Evolutionary conservation across 2,113 vertebrate species (phyloP), one percentile per base, ranked within the genome.

Genomic region (Sceloporus undulatus): DNA sequence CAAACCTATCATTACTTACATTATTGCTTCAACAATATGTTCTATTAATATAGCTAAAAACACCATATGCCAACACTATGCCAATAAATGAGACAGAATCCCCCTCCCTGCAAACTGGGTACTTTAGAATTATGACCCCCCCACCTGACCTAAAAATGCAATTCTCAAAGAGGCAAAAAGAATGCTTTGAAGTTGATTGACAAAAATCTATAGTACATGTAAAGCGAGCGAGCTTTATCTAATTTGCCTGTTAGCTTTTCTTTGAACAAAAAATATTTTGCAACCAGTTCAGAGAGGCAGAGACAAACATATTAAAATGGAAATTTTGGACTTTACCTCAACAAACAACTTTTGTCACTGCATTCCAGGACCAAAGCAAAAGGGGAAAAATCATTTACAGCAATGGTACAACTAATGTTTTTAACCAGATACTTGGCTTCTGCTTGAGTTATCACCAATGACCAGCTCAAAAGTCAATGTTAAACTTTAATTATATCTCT

Each of bases 91-190:
- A 90, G 40, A 52, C 21, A 18, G 42, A 48, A 86, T 74, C 86
- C 86, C 80, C 87, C 85, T 48, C 11, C 0, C 42, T 89, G 79
- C 1, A 54, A 52, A 38, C 71, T 78, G 87, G n/a, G 56, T n/a
- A 89, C 74, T 27, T 87, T 21, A 38, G 71, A 65, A 84, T 8
- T 34, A 34, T 34, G 34, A 34, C 34, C 34, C 34, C 73, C 52
- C 73, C 59, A 85, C 62, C 89, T 92, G 89, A 93, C 80, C 83
- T 92, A 94, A 79, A 92, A 90, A 92, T 66, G 70, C 34, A 91
- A 89, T 85, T 91, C 65, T 70, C 34, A 95, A 92, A 93, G 0
- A 85, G 82, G 89, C 0, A 1, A 91, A n/a, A 91, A 90, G 93
- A 84, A 27, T n/a, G 80, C 78, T 93, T 93, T 85, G 90, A 93